phyloP scores from a whole-genome alignment of 2,888 invertebrate species.

The Seira sanloemensis region DNA sequence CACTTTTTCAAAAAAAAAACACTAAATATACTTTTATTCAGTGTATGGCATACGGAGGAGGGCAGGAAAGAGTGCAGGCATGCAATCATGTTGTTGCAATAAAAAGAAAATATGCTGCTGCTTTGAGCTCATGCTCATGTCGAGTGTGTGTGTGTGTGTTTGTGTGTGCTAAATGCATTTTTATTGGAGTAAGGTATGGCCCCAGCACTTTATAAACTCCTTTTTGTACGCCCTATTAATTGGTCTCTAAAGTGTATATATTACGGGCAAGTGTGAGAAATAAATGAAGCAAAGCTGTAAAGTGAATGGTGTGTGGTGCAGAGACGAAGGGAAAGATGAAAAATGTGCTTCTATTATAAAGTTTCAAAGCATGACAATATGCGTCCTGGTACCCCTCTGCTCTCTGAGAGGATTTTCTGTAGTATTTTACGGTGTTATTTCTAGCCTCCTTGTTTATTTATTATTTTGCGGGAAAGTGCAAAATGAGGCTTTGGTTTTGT shows the following conservation, averaged over 20 bases:
- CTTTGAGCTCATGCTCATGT: too few relatives aligned
- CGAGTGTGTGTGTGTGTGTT: too few relatives aligned
- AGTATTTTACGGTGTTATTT: not conserved
- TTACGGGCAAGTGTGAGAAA: not conserved
- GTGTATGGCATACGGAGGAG: not conserved
- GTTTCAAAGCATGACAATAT: not conserved
- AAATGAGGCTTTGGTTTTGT: slow-evolving; percentile 9
- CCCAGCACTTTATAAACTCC: not conserved
- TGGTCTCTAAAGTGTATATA: not conserved
- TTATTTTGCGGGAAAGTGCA: not conserved
- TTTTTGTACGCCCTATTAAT: not conserved
- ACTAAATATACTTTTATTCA: not conserved
- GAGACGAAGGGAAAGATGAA: not conserved
- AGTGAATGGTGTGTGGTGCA: not conserved
- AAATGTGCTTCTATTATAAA: not conserved
- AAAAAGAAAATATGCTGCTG: slow-evolving; percentile 19
- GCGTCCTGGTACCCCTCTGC: not conserved
- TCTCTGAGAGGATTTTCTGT: not conserved
- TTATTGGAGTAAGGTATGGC: slow-evolving; percentile 25
- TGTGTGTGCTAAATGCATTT: slow-evolving; percentile 30
- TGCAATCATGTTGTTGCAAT: slow-evolving; percentile 37
- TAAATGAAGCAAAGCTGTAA: not conserved
- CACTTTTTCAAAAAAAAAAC: not conserved
- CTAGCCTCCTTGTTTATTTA: not conserved
- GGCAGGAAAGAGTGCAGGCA: not conserved